These are phyloP conservation scores for Aporrectodea caliginosa DNA, from an alignment of 1,140 invertebrate genomes.

Conservation along the genomic window DNA sequence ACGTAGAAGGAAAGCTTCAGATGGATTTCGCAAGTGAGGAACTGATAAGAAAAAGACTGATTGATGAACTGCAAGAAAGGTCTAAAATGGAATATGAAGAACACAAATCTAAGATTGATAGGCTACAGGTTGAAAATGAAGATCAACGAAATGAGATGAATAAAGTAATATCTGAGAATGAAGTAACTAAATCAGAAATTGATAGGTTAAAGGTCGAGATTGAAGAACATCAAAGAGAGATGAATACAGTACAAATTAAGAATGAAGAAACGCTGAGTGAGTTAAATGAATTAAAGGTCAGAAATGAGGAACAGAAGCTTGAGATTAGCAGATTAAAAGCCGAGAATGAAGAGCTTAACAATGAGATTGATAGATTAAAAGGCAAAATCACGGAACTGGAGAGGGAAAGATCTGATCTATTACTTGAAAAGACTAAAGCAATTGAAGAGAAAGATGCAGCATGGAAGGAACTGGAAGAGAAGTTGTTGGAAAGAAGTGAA, in stretches of 20 bases:
- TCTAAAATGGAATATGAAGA: no score
- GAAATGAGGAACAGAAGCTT: not conserved
- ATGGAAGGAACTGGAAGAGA: not conserved
- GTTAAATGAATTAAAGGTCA: constrained; percentile 26
- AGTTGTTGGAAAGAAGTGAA: not conserved
- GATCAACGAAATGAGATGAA: no score
- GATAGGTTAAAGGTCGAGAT: not conserved
- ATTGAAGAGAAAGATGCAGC: not conserved
- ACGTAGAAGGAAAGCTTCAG: not conserved
- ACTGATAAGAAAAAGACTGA: not conserved
- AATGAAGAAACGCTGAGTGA: constrained; percentile 21
- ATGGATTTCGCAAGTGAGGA: not conserved
- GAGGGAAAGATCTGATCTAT: constrained; percentile 17
- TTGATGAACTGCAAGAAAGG: no score
- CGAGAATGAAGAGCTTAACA: constrained; percentile 5
- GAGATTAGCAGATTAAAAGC: not conserved
- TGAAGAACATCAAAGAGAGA: not conserved
- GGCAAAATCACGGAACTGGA: constrained; percentile 30
- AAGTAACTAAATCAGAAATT: not conserved
- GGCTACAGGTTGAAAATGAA: no score
- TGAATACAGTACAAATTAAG: not conserved
- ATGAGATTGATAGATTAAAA: not conserved
- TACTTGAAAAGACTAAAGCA: not conserved
- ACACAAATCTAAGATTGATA: no score
- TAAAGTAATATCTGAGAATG: no score